Percentiles rank a stretch among this genome's conserved stretches.
These are phyloP conservation scores for Metacarcinus magister DNA, from an alignment of 2,888 invertebrate species.

Conservation along the genomic window DNA sequence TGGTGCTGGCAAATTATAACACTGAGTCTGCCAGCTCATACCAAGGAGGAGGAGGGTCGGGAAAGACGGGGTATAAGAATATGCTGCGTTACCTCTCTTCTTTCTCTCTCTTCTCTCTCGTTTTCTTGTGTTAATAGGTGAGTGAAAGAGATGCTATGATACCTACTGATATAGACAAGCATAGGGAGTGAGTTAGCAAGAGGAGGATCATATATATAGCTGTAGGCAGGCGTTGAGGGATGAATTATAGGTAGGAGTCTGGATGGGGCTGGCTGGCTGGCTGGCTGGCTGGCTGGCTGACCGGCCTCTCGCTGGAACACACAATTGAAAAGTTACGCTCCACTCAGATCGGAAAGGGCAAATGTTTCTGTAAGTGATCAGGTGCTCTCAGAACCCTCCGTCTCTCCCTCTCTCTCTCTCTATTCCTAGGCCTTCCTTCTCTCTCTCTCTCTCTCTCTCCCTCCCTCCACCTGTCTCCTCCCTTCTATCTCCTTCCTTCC, in stretches of 20 bases:
- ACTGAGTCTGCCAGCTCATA: conserved; percentile 7
- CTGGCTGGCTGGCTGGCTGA: no score
- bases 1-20: conserved; percentile 49
- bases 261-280: no score
- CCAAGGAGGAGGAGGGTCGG: neutral
- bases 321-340: conserved; percentile 26
- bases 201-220: neutral
- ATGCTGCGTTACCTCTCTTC: neutral
- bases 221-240: neutral
- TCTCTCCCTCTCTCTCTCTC: neutral
- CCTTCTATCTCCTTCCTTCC: neutral
- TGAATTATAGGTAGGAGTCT: no score
- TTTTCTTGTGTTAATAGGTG: neutral
- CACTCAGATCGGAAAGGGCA: neutral
- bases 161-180: neutral
- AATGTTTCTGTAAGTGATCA: neutral
- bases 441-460: neutral
- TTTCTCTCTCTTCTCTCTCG: neutral
- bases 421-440: neutral
- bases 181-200: neutral
- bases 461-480: neutral
- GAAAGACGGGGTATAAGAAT: neutral
- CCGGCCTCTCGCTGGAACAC: neutral
- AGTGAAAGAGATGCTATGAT: neutral
- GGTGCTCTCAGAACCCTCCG: neutral